Conservation (phyloP, 2,797 vertebrate genomes). For the Eulemur coronatus region DNA sequence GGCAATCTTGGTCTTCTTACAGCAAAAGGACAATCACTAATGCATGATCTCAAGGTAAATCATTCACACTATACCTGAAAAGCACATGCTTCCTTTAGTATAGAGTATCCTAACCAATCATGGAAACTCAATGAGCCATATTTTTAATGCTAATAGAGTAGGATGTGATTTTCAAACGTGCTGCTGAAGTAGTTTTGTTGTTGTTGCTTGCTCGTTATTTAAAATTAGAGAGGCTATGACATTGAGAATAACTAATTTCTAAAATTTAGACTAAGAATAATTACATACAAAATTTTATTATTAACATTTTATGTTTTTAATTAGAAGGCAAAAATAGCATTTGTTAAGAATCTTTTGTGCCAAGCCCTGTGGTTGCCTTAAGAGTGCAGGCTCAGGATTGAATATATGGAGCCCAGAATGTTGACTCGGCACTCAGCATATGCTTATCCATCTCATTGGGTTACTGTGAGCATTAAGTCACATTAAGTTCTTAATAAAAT, state of each 20-base stretch:
- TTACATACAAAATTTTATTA: background rate
- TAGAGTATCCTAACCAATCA: background rate
- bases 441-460: background rate
- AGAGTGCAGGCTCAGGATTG: background rate
- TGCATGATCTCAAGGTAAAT: slow-evolving; percentile 22
- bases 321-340: background rate
- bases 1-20: slow-evolving; percentile 58
- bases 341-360: background rate
- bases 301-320: background rate
- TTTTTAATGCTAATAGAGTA: background rate
- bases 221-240: background rate
- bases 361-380: background rate
- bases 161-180: background rate
- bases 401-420: background rate
- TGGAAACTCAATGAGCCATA: background rate
- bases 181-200: background rate
- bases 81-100: background rate
- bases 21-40: slow-evolving; percentile 28
- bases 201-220: background rate
- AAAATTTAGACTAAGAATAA: slow-evolving; percentile 34
- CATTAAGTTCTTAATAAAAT: background rate
- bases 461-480: background rate
- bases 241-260: background rate
- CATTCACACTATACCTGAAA: background rate
- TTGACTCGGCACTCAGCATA: background rate